Evolutionary conservation across 92 coral and sea anemone species (phyloP), one percentile per base, ranked within the genome.

Genomic region (Phymanthus crucifer): DNA sequence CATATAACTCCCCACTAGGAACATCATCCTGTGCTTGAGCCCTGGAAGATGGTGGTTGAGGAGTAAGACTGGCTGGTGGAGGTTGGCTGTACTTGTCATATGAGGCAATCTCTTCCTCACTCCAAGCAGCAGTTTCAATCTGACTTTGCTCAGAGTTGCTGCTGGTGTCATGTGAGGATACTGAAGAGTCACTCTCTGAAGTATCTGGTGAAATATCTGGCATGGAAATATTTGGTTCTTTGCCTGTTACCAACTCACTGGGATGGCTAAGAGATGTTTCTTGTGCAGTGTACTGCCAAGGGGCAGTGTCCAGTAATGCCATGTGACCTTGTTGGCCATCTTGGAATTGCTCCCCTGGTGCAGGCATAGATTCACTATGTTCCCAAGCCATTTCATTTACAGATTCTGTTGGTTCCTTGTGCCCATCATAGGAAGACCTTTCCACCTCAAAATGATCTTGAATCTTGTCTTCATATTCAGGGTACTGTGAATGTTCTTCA

Each of bases 111-210:
- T 61, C 57, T 37, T 72, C 61, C 5, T 38, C 33, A 17, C 34
- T 37, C 76, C 57, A 43, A 6, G 76, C 21, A 2, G 52, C 57
- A 72, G 76, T 52, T 72, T 72, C 76, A 72, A 72, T 26, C 21
- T 43, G 36, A 72, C 76, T 72, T 40, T 72, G 76, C 0, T 43
- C 57, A 36, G 76, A 72, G 10, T 31, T 50, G 56, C 54, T 72
- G 12, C 46, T 17, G 8, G 36, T 72, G 0, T 72, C 76, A 5
- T 40, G 64, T 26, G 64, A 0, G 2, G 76, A 72, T 9, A 27
- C 35, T 13, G 34, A 27, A 3, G 76, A 37, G 34, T 72, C 76
- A 72, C 13, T 24, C 29, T 61, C 68, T 24, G 68, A 61, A 11
- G 68, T 61, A 61, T 29, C 33, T 3, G 34, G 34, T 27, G 68